phyloP scores from a whole-genome alignment of 2,797 vertebrate genomes.

The Pseudochaenichthys georgianus region DNA sequence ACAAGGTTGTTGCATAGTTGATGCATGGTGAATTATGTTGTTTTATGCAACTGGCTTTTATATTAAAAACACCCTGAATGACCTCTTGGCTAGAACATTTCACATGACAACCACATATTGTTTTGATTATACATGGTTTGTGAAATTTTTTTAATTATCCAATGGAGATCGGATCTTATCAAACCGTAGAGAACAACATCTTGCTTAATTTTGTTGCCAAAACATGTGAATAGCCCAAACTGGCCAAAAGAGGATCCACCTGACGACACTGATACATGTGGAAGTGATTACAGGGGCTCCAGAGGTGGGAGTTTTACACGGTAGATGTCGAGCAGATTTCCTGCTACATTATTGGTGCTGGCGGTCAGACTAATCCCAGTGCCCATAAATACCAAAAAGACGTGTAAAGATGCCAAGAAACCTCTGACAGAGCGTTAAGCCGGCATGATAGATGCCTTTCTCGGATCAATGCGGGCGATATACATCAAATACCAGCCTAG shows the following conservation, averaged over 20 bases:
- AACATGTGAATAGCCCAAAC: constrained; percentile 19
- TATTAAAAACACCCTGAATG: constrained; percentile 1
- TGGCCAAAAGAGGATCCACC: constrained; percentile 21
- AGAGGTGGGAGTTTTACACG: constrained; percentile 55
- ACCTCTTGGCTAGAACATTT: not conserved
- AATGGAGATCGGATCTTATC: not conserved
- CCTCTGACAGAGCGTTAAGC: constrained; percentile 65
- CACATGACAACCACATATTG: not conserved
- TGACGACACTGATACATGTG: constrained; percentile 53
- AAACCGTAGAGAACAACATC: not conserved
- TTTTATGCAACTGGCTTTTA: not conserved
- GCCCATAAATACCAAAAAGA: constrained; percentile 73
- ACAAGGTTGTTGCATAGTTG: not conserved
- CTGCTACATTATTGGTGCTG: constrained; percentile 65
- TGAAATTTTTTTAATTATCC: not conserved
- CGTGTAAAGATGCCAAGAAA: constrained; percentile 78
- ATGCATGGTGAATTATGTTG: not conserved
- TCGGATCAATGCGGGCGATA: constrained; percentile 74
- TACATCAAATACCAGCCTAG: constrained; percentile 70
- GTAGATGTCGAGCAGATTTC: constrained; percentile 70
- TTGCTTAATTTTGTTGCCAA: constrained; percentile 19
- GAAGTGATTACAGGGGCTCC: constrained; percentile 46
- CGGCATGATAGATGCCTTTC: constrained; percentile 67
- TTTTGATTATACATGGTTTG: constrained; percentile 1
- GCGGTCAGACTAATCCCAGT: constrained; percentile 62